These are phyloP conservation scores for Armadillidium nasatum DNA, from an alignment of 1,140 invertebrate genomes.

Conservation along the genomic window DNA sequence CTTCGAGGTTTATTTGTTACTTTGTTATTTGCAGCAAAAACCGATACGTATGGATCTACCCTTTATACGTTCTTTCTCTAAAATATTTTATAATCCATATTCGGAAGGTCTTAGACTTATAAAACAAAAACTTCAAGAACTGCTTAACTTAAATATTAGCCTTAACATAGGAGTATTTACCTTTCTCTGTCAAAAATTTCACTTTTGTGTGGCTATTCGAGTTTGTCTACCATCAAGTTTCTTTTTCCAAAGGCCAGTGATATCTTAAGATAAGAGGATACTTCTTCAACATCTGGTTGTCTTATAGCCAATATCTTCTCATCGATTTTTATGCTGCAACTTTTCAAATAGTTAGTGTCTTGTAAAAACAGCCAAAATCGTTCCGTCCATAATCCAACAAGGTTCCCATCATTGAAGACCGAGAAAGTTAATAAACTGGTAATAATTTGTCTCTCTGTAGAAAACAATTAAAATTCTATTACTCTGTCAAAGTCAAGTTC, in stretches of 20 bases:
- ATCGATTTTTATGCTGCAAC: neutral
- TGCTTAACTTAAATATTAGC: neutral
- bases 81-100: neutral
- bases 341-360: neutral
- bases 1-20: neutral
- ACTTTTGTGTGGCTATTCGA: neutral
- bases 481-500: neutral
- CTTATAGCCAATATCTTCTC: neutral
- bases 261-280: neutral
- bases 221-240: neutral
- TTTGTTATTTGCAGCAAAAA: neutral
- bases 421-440: neutral
- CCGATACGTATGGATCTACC: neutral
- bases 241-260: neutral
- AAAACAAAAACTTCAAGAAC: neutral
- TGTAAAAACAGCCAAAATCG: neutral
- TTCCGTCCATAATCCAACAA: neutral
- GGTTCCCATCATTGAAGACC: neutral
- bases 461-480: neutral
- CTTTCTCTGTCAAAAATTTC: neutral
- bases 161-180: neutral
- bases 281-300: neutral
- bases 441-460: neutral
- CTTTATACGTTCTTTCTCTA: neutral
- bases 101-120: neutral